Evolutionary conservation across 1,140 invertebrate genomes (phyloP), one percentile per base, ranked within the genome.

Genomic region (Drosophila ananassae): DNA sequence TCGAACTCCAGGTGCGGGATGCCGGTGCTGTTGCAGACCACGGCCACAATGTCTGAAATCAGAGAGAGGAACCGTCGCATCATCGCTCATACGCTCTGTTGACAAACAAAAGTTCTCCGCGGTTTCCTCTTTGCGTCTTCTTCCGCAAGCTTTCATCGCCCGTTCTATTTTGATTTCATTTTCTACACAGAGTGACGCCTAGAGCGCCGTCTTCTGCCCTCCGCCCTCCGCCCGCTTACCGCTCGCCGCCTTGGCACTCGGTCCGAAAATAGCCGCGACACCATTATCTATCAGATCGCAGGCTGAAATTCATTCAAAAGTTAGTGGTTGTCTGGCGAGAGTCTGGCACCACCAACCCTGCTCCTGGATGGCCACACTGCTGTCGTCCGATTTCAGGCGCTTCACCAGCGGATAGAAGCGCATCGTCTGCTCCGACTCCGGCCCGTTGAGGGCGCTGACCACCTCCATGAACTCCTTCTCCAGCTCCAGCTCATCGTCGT

Each of bases 181-280:
- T 84, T 84, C 81, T 87, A 74, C 58, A 84, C 82, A 84, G 61
- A 30, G 24, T 13, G 9, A 41, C 37, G 10, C n/a, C 37, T 4
- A 24, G 4, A 4, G 1, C 21, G 10, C 12, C 37, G 9, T 21
- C 13, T 17, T 17, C 17, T 34, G 34, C 34, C 34, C 34, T 25
- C 25, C 25, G 7, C 22, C 75, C 64, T 2, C 24, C 39, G 9
- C 17, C 1, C 47, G 61, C 79, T 89, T 75, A 90, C 89, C 94
- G 39, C 94, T 94, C 8, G 90, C 90, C 79, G 94, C 93, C 24
- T 92, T 90, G 55, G 94, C 94, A 79, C 95, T 93, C 17, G 96
- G 96, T 13, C 96, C 96, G 87, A 97, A 96, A 79, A 97, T 95
- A 55, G 94, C 96, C 1, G 94, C 95, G n/a, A 97, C 94, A 37